Conservation (phyloP, 2,888 invertebrate genomes). For the Auanema sp. region DNA sequence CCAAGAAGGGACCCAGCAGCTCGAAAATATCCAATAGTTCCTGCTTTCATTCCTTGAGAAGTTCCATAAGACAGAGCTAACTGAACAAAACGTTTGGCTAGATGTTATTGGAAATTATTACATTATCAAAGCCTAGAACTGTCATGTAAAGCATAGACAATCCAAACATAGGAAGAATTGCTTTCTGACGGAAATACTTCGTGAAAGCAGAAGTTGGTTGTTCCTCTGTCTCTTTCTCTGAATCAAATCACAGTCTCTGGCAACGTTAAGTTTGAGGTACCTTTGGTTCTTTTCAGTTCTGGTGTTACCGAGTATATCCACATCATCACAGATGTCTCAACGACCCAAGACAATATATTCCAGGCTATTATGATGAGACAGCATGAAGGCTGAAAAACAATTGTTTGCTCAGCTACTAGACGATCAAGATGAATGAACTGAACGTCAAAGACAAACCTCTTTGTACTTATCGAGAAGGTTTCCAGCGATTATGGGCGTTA, state of each 20-base stretch:
- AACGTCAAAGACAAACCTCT: conserved; percentile 13
- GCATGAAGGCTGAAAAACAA: conserved; percentile 11
- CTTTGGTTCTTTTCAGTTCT: conserved; percentile 16
- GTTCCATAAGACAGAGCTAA: conserved; percentile 49
- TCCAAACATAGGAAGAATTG: conserved; percentile 48
- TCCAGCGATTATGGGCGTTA: conserved; percentile 46
- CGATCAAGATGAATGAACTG: too few species aligned
- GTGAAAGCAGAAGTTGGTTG: conserved; percentile 13
- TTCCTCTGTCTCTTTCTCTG: conserved; percentile 2
- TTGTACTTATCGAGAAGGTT: conserved; percentile 28
- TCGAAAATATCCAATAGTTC: conserved; percentile 44
- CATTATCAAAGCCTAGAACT: conserved; percentile 60
- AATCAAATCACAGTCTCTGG: not conserved
- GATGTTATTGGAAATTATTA: conserved; percentile 13
- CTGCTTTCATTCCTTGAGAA: conserved; percentile 44
- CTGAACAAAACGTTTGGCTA: conserved; percentile 22
- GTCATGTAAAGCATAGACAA: conserved; percentile 56
- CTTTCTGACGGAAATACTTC: conserved; percentile 38
- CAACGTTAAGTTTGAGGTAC: conserved; percentile 5
- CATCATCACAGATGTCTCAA: conserved; percentile 39
- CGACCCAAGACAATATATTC: conserved; percentile 52
- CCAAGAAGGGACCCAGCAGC: conserved; percentile 43
- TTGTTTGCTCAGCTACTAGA: not conserved
- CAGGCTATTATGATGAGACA: conserved; percentile 33
- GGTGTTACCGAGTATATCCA: conserved; percentile 38